Evolutionary conservation across 1,140 invertebrate genomes (phyloP).

Genomic region (Leptopilina clavipes): DNA sequence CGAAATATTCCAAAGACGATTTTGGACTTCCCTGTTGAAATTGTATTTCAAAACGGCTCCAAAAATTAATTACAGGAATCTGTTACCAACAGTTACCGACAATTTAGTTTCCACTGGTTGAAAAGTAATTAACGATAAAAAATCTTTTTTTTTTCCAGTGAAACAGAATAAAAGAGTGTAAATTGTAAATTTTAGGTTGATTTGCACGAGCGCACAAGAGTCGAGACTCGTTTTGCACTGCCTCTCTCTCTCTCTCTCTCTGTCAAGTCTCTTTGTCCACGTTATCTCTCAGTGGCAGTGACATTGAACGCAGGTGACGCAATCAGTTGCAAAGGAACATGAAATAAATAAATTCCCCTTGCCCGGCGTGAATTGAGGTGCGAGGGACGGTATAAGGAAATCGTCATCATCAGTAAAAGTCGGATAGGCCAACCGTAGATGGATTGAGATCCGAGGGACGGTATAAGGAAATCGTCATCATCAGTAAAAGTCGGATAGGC

Average conservation of each 20-base stretch:
- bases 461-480: neutral
- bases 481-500: neutral
- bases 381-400: neutral
- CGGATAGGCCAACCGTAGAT: neutral
- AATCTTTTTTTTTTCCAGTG: too few species aligned
- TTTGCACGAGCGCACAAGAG: neutral
- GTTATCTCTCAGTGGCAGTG: slow-evolving; percentile 17
- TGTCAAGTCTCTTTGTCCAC: neutral
- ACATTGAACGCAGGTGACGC: slow-evolving; percentile 23
- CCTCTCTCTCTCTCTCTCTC: neutral
- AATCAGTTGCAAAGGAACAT: slow-evolving; percentile 25
- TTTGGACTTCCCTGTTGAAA: too few species aligned
- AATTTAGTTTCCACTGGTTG: too few species aligned
- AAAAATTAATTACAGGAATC: too few species aligned
- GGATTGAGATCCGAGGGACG: neutral
- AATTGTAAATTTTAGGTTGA: neutral
- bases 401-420: neutral
- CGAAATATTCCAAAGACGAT: too few species aligned
- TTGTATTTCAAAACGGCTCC: too few species aligned
- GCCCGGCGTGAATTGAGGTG: neutral
- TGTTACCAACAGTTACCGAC: too few species aligned
- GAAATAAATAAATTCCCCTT: neutral
- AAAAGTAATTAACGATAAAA: too few species aligned
- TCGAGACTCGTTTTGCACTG: neutral
- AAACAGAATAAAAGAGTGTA: too few species aligned